Evolutionary conservation across 2,113 vertebrate genomes (phyloP), one percentile per base, ranked within the genome.

Genomic region (Ammodytes marinus): DNA sequence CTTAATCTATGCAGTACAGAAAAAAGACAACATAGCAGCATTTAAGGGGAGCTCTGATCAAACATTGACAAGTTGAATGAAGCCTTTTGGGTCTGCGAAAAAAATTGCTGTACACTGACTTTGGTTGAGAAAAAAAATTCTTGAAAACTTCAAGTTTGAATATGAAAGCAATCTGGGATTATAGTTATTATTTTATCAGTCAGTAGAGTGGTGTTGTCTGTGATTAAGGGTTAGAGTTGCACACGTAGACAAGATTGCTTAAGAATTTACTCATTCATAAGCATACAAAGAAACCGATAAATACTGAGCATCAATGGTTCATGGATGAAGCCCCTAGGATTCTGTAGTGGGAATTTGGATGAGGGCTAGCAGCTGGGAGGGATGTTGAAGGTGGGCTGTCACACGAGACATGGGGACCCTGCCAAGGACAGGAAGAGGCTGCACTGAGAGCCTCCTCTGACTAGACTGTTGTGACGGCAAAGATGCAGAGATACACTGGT

Each of bases 401-500:
- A 71, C 70, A 83, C 52, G 79, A 83, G 58, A 69, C 55, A 2
- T 55, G 39, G 17, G 70, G 61, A 72, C 76, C 19, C 15, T 55
- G 19, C 58, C 40, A 6, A 63, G 57, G 70, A 79, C 46, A 69
- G 69, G 80, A 76, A 59, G 77, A 79, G n/a, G 42, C 57, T 43
- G 47, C 75, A 37, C 47, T 54, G 67, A 83, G 66, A 75, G 80
- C 70, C 12, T 77, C 67, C 1, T 19, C 78, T 54, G 61, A 8
- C 49, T n/a, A 46, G 58, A 60, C 66, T 85, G 46, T 77, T 83
- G 54, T 55, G 71, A 83, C 49, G 74, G 74, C 57, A 74, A 43
- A 74, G 54, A 80, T 13, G 5, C 27, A 39, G 43, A 80, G 50
- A 63, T 39, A 27, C 52, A 52, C 6, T 13, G 43, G 50, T 84